A percentile compares a stretch with the other conserved stretches of the same genome.
Conservation (phyloP, 2,113 vertebrate genomes). For the Acanthochromis polyacanthus region DNA sequence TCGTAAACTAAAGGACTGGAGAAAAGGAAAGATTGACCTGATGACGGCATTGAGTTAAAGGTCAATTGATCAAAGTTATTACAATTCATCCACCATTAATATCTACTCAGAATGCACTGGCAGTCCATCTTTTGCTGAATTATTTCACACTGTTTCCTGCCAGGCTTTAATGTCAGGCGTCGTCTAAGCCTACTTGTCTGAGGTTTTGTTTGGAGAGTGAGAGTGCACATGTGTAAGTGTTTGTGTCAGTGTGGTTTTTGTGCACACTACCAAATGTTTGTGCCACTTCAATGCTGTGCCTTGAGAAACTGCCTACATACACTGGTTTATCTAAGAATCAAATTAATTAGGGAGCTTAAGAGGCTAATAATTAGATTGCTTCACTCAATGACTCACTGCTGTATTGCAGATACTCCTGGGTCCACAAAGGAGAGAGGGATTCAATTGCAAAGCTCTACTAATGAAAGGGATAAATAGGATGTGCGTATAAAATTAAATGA, state of each 20-base stretch:
- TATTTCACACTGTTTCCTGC: not conserved
- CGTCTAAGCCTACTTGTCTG: too few relatives aligned
- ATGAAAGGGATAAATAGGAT: constrained; percentile 39
- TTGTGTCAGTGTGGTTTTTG: not conserved
- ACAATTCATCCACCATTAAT: not conserved
- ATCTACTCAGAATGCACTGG: not conserved
- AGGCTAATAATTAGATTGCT: constrained; percentile 60
- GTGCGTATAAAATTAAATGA: not conserved
- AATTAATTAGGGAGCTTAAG: constrained; percentile 71
- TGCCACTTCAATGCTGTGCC: constrained; percentile 14
- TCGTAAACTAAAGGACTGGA: not conserved
- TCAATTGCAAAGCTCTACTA: constrained; percentile 18
- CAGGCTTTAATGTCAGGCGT: too few relatives aligned
- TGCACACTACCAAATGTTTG: not conserved
- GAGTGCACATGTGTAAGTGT: not conserved
- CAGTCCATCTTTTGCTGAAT: not conserved
- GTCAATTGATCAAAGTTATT: not conserved
- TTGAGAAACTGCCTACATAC: constrained; percentile 17
- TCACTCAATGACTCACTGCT: constrained; percentile 54
- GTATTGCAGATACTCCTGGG: constrained; percentile 25
- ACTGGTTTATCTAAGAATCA: constrained; percentile 58
- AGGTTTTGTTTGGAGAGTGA: not conserved
- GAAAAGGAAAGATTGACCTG: not conserved
- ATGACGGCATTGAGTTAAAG: not conserved
- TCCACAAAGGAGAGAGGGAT: constrained; percentile 31